Percentiles rank a stretch among this genome's conserved stretches.
These are phyloP conservation scores for Druon quercuslanigerum DNA, from an alignment of 1,140 invertebrate genomes.

Conservation along the genomic window DNA sequence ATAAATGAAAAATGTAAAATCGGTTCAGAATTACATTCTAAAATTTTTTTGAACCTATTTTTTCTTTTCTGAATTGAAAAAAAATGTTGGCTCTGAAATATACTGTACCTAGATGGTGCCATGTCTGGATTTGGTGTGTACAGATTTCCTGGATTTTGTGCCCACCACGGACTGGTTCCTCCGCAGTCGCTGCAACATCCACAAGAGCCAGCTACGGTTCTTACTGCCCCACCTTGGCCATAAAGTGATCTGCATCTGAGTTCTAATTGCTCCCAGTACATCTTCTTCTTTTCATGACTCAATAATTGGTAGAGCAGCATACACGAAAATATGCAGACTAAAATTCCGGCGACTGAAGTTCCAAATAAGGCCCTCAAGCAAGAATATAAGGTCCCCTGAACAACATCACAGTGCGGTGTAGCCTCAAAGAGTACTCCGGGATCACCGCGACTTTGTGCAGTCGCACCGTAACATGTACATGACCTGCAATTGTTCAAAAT, in stretches of 20 bases:
- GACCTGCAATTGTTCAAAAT: constrained; percentile 56
- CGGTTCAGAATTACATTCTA: too few relatives aligned
- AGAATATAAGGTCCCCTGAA: constrained; percentile 90
- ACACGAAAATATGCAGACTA: constrained; percentile 93
- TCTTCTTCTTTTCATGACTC: constrained; percentile 93
- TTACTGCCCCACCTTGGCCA: constrained; percentile 75
- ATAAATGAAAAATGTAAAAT: too few relatives aligned
- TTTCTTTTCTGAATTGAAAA: not conserved
- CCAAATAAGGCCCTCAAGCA: constrained; percentile 92
- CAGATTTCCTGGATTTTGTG: constrained; percentile 81
- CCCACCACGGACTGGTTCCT: constrained; percentile 74
- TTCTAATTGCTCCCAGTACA: constrained; percentile 95
- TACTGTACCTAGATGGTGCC: constrained; percentile 68
- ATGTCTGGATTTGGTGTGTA: constrained; percentile 87
- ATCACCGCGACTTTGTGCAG: constrained; percentile 62
- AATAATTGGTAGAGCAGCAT: constrained; percentile 93
- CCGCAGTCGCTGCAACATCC: constrained; percentile 85
- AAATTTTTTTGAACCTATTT: too few relatives aligned
- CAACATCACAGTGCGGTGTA: constrained; percentile 89
- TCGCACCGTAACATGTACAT: constrained; percentile 71
- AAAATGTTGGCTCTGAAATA: not conserved
- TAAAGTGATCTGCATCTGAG: constrained; percentile 87
- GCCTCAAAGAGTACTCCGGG: constrained; percentile 84
- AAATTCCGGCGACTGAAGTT: constrained; percentile 89
- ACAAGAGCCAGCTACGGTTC: constrained; percentile 77